Conservation (phyloP, 2,888 invertebrate species). For the Ochropacha duplaris region DNA sequence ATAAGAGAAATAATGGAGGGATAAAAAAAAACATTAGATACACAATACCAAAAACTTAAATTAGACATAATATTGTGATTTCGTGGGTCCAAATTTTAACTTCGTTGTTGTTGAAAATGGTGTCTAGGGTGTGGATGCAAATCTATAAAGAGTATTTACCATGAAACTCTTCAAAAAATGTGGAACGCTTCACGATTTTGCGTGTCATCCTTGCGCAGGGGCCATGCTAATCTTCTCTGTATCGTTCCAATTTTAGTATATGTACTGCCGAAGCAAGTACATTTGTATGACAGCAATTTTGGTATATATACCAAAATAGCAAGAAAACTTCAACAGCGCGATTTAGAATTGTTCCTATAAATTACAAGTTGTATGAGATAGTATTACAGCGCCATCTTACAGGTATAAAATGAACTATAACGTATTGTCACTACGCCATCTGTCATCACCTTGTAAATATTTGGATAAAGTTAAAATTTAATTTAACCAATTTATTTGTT, state of each 20-base stretch:
- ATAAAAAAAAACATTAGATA: too few species aligned
- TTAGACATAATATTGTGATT: too few species aligned
- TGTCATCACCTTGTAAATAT: too few species aligned
- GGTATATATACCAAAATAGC: slow-evolving; percentile 10
- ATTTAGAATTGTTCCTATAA: slow-evolving; percentile 18
- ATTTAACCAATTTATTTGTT: too few species aligned
- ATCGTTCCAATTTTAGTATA: slow-evolving; percentile 60
- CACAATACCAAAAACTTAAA: too few species aligned
- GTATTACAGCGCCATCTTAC: slow-evolving; percentile 24
- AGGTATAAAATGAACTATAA: background rate
- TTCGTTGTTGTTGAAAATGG: too few species aligned
- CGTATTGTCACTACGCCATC: background rate
- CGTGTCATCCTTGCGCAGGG: slow-evolving; percentile 64
- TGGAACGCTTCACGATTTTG: slow-evolving; percentile 59
- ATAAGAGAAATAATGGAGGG: too few species aligned
- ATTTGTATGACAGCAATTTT: background rate
- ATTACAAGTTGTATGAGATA: background rate
- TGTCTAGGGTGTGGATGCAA: too few species aligned
- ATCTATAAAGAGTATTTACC: too few species aligned
- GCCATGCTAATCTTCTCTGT: slow-evolving; percentile 54
- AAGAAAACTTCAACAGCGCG: slow-evolving; percentile 24
- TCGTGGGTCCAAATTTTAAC: too few species aligned
- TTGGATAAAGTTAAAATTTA: too few species aligned
- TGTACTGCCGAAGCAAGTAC: slow-evolving; percentile 59
- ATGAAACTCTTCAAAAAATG: slow-evolving; percentile 35